phyloP scores from a whole-genome alignment of 2,113 vertebrate genomes.

The Scophthalmus maximus region DNA sequence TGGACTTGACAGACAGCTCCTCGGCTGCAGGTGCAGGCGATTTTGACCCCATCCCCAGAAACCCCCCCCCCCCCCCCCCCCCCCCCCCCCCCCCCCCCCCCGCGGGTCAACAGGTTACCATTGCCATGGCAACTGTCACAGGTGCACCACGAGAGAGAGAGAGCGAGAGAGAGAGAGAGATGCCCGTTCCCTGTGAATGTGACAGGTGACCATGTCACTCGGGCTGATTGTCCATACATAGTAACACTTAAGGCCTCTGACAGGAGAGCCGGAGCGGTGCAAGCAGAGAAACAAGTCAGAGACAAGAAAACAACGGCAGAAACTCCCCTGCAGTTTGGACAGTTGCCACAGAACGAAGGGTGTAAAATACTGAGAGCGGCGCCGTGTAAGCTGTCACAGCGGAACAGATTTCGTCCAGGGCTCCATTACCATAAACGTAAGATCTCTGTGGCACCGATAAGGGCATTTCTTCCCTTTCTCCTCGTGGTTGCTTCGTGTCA shows the following conservation, averaged over 20 bases:
- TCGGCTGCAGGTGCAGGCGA: constrained; percentile 71
- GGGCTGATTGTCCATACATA: constrained; percentile 58
- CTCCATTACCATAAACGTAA: no score
- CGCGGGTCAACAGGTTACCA: constrained; percentile 63
- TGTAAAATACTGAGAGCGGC: no score
- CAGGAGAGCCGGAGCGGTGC: no score
- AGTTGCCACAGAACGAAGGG: no score
- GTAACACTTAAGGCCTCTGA: constrained; percentile 70
- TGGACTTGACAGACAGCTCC: constrained; percentile 61
- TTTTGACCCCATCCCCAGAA: constrained; percentile 61
- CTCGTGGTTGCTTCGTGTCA: no score
- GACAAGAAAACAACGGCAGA: not conserved
- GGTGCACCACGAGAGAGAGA: constrained; percentile 51
- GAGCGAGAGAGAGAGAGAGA: constrained; percentile 4
- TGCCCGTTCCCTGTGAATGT: constrained; percentile 39
- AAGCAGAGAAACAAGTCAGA: constrained; percentile 36
- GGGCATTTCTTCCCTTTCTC: no score
- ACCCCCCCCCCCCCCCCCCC: no score
- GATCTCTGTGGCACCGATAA: no score
- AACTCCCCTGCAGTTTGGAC: not conserved
- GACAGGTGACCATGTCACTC: constrained; percentile 65
- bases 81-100: no score
- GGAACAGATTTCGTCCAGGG: no score
- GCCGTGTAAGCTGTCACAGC: not conserved
- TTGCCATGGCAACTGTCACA: constrained; percentile 71